Conservation (phyloP, 1,140 invertebrate genomes). For the Caenorhabditis latens region DNA sequence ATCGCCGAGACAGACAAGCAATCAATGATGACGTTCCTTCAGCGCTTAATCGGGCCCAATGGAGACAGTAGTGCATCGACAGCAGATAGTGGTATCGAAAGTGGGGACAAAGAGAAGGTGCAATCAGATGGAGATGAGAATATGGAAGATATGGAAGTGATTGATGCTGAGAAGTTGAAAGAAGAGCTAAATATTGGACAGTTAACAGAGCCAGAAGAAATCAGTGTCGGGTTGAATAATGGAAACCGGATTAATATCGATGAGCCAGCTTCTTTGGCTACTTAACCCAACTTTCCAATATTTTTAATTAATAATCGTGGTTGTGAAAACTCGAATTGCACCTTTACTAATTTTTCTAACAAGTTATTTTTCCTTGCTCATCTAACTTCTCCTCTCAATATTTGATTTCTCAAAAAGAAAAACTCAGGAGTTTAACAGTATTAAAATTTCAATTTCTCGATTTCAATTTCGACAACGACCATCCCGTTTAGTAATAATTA, state of each 20-base stretch:
- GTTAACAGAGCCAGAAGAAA: slow-evolving; percentile 32
- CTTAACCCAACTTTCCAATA: not conserved
- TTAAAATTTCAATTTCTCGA: not conserved
- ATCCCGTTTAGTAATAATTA: not conserved
- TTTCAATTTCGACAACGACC: not conserved
- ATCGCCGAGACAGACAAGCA: slow-evolving; percentile 19
- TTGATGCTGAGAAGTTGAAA: slow-evolving; percentile 37
- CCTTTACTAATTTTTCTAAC: not conserved
- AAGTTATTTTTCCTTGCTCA: not conserved
- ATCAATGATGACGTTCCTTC: slow-evolving; percentile 47
- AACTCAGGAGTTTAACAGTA: not conserved
- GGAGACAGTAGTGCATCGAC: slow-evolving; percentile 7
- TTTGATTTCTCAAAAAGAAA: not conserved
- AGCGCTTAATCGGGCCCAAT: slow-evolving; percentile 24
- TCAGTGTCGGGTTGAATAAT: slow-evolving; percentile 44
- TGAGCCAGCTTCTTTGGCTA: slow-evolving; percentile 11
- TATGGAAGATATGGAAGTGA: slow-evolving; percentile 51
- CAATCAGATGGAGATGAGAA: slow-evolving; percentile 41
- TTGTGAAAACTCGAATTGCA: not conserved
- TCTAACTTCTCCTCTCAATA: not conserved
- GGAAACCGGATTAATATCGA: slow-evolving; percentile 40
- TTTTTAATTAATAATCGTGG: not conserved
- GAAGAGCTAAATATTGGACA: slow-evolving; percentile 41
- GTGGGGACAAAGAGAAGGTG: slow-evolving; percentile 19
- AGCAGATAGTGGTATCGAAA: slow-evolving; percentile 5